Conservation (phyloP, 2,797 vertebrate genomes). For the Coracias cyanogaster region DNA sequence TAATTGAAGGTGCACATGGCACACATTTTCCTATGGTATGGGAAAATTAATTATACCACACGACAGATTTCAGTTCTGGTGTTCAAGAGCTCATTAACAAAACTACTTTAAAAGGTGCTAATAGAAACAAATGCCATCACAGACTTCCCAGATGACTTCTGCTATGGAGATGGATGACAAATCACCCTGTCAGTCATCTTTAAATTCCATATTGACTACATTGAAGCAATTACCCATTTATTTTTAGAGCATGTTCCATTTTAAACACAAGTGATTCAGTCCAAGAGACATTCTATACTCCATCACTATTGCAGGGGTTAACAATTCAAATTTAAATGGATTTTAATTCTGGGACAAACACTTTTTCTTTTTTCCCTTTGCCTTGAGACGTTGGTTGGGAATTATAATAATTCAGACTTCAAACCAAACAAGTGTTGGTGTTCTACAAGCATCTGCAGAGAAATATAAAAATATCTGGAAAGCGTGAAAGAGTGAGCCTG, state of each 20-base stretch:
- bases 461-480: constrained; percentile 41
- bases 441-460: constrained; percentile 26
- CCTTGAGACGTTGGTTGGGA: not conserved
- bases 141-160: constrained; percentile 40
- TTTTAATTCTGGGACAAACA: constrained; percentile 35
- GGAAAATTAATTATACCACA: constrained; percentile 26
- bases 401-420: constrained; percentile 16
- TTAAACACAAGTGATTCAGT: constrained; percentile 50
- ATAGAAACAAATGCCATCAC: constrained; percentile 53
- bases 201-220: constrained; percentile 46
- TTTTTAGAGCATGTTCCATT: constrained; percentile 56
- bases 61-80: not conserved
- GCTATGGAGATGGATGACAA: constrained; percentile 33
- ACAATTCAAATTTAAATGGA: constrained; percentile 6
- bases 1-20: not conserved
- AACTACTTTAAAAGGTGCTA: constrained; percentile 12
- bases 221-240: constrained; percentile 43
- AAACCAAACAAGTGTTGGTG: constrained; percentile 36
- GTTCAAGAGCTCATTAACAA: constrained; percentile 42
- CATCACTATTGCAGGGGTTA: constrained; percentile 29
- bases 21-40: not conserved
- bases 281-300: not conserved
- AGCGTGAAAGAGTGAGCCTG: not conserved
- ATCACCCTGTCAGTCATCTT: constrained; percentile 38
- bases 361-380: not conserved